phyloP scores from a whole-genome alignment of 2,797 vertebrate species.

The Antrozous pallidus region DNA sequence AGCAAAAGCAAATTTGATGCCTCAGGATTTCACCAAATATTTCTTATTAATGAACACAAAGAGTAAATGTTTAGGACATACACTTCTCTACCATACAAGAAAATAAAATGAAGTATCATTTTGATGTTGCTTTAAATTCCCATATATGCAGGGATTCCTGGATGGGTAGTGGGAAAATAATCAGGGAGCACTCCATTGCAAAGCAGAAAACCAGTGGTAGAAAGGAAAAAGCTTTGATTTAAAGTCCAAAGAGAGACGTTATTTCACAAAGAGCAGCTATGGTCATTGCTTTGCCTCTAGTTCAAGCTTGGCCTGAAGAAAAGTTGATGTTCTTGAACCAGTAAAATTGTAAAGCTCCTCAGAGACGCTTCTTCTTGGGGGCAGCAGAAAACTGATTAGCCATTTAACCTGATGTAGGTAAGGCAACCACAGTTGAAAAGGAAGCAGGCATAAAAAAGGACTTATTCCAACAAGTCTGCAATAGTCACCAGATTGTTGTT shows the following conservation, averaged over 20 bases:
- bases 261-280: slow-evolving; percentile 56
- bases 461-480: slow-evolving; percentile 47
- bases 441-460: slow-evolving; percentile 45
- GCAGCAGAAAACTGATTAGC: slow-evolving; percentile 61
- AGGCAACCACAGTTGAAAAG: neutral
- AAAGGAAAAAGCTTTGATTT: slow-evolving; percentile 46
- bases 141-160: slow-evolving; percentile 2
- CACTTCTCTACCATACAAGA: neutral
- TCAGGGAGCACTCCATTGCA: slow-evolving; percentile 6
- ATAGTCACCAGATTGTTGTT: slow-evolving; percentile 46
- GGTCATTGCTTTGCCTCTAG: neutral
- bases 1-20: neutral
- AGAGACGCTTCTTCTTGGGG: slow-evolving; percentile 51
- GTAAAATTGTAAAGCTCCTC: slow-evolving; percentile 60
- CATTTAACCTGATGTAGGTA: slow-evolving; percentile 58
- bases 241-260: slow-evolving; percentile 50
- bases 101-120: neutral
- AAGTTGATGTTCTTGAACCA: slow-evolving; percentile 54
- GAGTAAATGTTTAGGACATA: neutral
- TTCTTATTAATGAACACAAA: neutral
- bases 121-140: slow-evolving; percentile 25
- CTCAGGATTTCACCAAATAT: neutral
- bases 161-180: slow-evolving; percentile 44
- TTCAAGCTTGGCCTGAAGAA: slow-evolving; percentile 38
- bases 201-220: slow-evolving; percentile 56